A percentile compares a stretch with the other conserved stretches of the same genome.
These are phyloP conservation scores for Danaus plexippus DNA, from an alignment of 1,140 invertebrate genomes.

Conservation along the genomic window DNA sequence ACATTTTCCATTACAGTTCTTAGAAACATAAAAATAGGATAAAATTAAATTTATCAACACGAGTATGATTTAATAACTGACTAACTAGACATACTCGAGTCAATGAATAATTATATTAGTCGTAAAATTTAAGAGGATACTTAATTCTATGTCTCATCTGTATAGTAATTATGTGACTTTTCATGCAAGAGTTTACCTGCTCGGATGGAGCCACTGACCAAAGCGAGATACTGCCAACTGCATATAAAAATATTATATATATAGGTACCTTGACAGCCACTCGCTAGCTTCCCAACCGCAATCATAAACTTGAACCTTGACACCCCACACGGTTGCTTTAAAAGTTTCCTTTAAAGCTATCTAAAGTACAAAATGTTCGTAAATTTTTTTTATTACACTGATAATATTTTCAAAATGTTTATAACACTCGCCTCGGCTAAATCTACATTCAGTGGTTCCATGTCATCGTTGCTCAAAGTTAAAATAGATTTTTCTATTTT, in stretches of 20 bases:
- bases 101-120: no score
- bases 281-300: conserved; percentile 76
- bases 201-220: neutral
- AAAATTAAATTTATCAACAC: no score
- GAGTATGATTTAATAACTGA: no score
- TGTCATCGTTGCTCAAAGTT: conserved; percentile 66
- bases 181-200: neutral
- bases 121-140: no score
- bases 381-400: neutral
- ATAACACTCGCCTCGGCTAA: conserved; percentile 56
- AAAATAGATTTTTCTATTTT: conserved; percentile 65
- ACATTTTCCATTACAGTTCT: no score
- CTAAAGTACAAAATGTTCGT: conserved; percentile 26
- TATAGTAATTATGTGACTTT: neutral
- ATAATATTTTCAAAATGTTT: neutral
- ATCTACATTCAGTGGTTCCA: conserved; percentile 71
- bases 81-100: no score
- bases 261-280: conserved; percentile 74
- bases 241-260: neutral
- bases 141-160: no score
- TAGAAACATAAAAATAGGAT: no score
- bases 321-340: conserved; percentile 46
- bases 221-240: no score
- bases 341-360: conserved; percentile 31
- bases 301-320: conserved; percentile 72